Evolutionary conservation across 2,888 invertebrate genomes (phyloP), one percentile per base, ranked within the genome.

Genomic region (Pyrrhia umbra): DNA sequence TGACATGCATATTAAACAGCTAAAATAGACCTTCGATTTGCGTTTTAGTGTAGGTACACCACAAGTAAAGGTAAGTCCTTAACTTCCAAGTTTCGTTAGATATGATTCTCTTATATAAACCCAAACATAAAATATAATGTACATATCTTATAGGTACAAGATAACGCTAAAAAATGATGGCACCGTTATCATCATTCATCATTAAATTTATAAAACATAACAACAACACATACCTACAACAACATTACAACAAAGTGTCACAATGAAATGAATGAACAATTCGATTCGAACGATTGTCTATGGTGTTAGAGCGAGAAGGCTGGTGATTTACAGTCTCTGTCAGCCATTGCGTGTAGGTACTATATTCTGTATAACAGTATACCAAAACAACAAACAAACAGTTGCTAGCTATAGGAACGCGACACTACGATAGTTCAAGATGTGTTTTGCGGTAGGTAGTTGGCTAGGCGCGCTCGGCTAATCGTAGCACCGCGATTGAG

Each of bases 381-480:
- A 71, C 42, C 62, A 67, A 66, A 80, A 77, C 56, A 76, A 80
- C 55, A 62, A 73, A 60, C 64, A 51, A 54, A 66, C 21, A 30
- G 30, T 20, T 40, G 20, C 6, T 59, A 39, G 23, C 18, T 67
- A 34, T 37, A 42, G 15, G 2, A 8, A 21, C 27, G n/a, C 27
- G 39, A 37, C 42, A 52, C 40, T 25, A 39, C 45, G 39, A 45
- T 54, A 13, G 42, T 42, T 16, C 46, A 58, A 74, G 67, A 52
- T 70, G 63, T 78, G 77, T 78, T 68, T 71, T 71, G 73, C 68
- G 55, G 72, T 72, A 68, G 79, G 69, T 70, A 75, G 77, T 76
- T 61, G 58, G 65, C 68, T 56, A 68, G 71, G 54, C 60, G 79
- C 81, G 76, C 80, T 80, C 78, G 66, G 70, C 68, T 77, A 70